A percentile compares a stretch with the other conserved stretches of the same genome.
phyloP scores from a whole-genome alignment of 1,140 invertebrate genomes.

The Drosophila orena region DNA sequence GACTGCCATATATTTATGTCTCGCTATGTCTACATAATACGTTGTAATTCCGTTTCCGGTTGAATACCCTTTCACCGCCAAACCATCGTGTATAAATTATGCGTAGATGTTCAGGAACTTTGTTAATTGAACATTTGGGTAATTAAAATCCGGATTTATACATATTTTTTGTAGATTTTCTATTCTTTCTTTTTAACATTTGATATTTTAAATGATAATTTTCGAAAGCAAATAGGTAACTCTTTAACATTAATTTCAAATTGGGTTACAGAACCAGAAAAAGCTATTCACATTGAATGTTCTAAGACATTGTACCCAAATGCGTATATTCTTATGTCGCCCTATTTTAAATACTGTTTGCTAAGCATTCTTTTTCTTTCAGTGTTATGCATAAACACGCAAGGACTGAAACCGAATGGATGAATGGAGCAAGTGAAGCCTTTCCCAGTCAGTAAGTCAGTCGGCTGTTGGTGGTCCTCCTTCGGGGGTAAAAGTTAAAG shows the following conservation, averaged over 20 bases:
- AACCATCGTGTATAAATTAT: no score
- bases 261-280: no score
- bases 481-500: constrained; percentile 7
- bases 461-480: constrained; percentile 13
- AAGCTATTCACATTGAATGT: no score
- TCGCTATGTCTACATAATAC: constrained; percentile 65
- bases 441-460: constrained; percentile 47
- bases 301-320: no score
- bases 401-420: constrained; percentile 38
- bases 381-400: constrained; percentile 55
- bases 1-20: constrained; percentile 80
- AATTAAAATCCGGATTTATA: not conserved
- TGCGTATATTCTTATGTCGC: not conserved
- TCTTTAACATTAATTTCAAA: no score
- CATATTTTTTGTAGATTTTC: not conserved
- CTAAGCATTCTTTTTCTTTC: constrained; percentile 3
- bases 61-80: constrained; percentile 5
- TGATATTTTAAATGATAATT: not conserved
- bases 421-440: constrained; percentile 31
- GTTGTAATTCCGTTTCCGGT: constrained; percentile 24
- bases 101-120: no score
- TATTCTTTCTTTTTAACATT: not conserved
- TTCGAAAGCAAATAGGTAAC: no score
- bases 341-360: not conserved
- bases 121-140: no score